Conservation (phyloP, 2,797 vertebrate genomes). For the Eutrigla gurnardus region DNA sequence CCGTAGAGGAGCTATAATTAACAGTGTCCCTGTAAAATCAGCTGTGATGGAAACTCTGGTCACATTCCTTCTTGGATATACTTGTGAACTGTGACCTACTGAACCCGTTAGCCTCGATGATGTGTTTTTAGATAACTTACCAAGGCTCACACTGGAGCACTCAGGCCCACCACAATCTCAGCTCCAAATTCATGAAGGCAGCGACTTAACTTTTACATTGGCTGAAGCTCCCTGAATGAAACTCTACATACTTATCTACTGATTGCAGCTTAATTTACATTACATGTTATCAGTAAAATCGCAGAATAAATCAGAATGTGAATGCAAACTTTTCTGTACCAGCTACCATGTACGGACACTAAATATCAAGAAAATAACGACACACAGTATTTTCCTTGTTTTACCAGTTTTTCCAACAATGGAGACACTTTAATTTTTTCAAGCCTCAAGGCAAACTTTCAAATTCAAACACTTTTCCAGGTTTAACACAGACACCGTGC, state of each 20-base stretch:
- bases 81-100: background rate
- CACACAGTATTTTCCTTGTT: background rate
- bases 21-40: slow-evolving; percentile 18
- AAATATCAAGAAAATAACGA: background rate
- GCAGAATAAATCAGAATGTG: background rate
- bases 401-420: slow-evolving; percentile 24
- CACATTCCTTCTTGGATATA: slow-evolving; percentile 26
- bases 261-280: background rate
- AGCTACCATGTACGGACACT: background rate
- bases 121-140: background rate
- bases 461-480: slow-evolving; percentile 43
- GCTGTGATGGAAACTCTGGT: slow-evolving; percentile 64
- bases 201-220: background rate
- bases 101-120: background rate
- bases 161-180: background rate
- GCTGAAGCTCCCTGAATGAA: background rate
- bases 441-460: slow-evolving; percentile 33
- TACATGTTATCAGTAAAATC: background rate
- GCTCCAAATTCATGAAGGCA: background rate
- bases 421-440: slow-evolving; percentile 44
- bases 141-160: background rate
- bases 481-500: slow-evolving; percentile 40
- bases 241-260: background rate
- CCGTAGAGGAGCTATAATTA: slow-evolving; percentile 49
- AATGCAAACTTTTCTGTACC: background rate